Base-by-base conservation (phyloP, 1,140 invertebrate species). In the Pseudobourletiella spinata region DNA sequence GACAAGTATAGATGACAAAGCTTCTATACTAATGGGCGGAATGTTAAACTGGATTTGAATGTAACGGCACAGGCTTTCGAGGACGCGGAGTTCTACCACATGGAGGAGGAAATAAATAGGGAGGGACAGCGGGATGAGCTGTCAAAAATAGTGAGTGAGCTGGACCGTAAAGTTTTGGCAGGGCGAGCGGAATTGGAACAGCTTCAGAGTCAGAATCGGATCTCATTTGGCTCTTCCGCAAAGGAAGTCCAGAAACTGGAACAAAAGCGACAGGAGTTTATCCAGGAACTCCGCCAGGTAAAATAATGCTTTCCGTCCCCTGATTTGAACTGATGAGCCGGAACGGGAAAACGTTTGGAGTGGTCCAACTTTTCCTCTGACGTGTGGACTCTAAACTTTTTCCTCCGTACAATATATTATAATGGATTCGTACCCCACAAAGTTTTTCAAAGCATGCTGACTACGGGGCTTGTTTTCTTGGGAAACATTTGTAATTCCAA, bases 51-150 rank as follows among this genome's bases (percentile, higher is more conserved):
- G n/a, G n/a, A n/a, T n/a, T n/a, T n/a, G n/a, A n/a, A n/a, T n/a
- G n/a, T n/a, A n/a, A n/a, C n/a, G n/a, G n/a, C n/a, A 8, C 43
- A 91, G 78, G 81, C 86, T 30, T 95, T 88, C 73, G 92, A 96
- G 75, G 91, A 95, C 74, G 77, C 93, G 18, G 92, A 96, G 75
- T 96, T 95, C 75, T 88, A 91, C 72, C 88, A 95, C 74, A 79
- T 95, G 59, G 93, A 96, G 76, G 88, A 89, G 71, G 88, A 91
- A 73, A 88, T 89, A 1, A 87, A 89, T 72, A 80, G 84, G 80
- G 76, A 86, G 80, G 73, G 79, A 87, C 73, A 75, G 64, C 79
- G 87, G 55, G 90, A 93, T 76, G 88, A 91, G 71, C 68, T 91
- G 3, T 86, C 89, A 72, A 83, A 86, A 67, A 86, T 86, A 73